These are phyloP conservation scores for Cheirogaleus major DNA, from an alignment of 2,797 vertebrate genomes.

Conservation along the genomic window DNA sequence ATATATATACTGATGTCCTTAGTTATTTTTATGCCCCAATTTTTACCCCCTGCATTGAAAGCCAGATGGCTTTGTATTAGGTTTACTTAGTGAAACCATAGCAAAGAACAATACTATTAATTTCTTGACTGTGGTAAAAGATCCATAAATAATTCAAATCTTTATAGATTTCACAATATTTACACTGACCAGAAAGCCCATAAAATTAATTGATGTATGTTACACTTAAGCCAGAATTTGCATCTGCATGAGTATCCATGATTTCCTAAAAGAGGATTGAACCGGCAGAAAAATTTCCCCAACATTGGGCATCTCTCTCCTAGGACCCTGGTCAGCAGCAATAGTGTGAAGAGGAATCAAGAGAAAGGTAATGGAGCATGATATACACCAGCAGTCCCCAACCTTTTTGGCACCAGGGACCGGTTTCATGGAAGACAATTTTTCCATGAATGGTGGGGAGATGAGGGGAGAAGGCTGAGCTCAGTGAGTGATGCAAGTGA, in stretches of 20 bases:
- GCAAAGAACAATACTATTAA: neutral
- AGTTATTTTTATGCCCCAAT: neutral
- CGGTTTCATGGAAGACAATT: too few relatives aligned
- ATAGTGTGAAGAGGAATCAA: neutral
- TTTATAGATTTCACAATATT: neutral
- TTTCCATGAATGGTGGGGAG: too few relatives aligned
- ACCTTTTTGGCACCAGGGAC: too few relatives aligned
- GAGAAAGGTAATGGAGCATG: neutral
- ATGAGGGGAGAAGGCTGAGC: too few relatives aligned
- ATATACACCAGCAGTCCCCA: neutral
- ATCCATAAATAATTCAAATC: slow-evolving; percentile 2
- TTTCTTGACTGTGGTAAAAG: neutral
- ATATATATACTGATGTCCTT: neutral
- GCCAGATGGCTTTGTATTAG: neutral
- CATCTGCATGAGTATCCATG: neutral
- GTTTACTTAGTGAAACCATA: neutral
- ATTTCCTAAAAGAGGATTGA: neutral
- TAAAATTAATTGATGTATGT: neutral
- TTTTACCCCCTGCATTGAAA: neutral
- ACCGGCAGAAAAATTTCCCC: neutral
- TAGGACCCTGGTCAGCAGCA: neutral
- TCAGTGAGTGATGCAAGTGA: too few relatives aligned
- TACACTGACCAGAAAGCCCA: neutral
- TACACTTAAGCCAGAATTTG: neutral
- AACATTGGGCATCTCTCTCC: neutral